phyloP scores from a whole-genome alignment of 2,113 vertebrate genomes.

The Dendrocopos noguchii region DNA sequence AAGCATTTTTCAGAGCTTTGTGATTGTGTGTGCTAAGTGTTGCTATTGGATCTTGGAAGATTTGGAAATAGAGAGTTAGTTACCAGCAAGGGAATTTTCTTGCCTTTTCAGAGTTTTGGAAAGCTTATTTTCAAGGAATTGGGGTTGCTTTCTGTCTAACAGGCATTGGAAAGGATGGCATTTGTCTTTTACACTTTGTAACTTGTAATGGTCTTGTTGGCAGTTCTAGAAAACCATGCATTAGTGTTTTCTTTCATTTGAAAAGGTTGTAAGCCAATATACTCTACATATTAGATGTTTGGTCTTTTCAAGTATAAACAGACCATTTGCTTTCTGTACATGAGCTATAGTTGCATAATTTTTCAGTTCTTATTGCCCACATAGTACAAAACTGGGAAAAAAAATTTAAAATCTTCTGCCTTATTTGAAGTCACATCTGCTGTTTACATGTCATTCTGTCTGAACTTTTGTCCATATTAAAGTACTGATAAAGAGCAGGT shows the following conservation, averaged over 20 bases:
- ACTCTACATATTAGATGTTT: neutral
- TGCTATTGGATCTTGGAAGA: conserved; percentile 51
- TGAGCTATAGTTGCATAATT: neutral
- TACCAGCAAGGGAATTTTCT: conserved; percentile 18
- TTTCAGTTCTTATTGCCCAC: conserved; percentile 3
- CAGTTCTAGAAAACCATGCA: neutral
- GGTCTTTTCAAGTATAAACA: neutral
- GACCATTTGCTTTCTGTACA: neutral
- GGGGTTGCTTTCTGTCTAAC: conserved; percentile 13
- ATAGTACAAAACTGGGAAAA: neutral
- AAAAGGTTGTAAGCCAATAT: neutral
- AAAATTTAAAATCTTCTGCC: neutral
- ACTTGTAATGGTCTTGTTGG: neutral
- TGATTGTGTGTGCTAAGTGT: conserved; percentile 11
- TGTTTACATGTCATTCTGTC: neutral
- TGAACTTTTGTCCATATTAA: neutral
- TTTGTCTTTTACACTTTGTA: neutral
- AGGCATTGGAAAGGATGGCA: neutral
- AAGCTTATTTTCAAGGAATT: conserved; percentile 29
- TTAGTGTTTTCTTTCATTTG: conserved; percentile 23
- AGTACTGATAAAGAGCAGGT: neutral
- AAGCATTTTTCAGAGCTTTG: conserved; percentile 45
- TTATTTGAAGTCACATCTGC: neutral
- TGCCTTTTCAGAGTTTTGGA: conserved; percentile 7
- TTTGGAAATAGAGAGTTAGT: conserved; percentile 28